phyloP scores from a whole-genome alignment of 2,797 vertebrate genomes.

The Podarcis lilfordi region DNA sequence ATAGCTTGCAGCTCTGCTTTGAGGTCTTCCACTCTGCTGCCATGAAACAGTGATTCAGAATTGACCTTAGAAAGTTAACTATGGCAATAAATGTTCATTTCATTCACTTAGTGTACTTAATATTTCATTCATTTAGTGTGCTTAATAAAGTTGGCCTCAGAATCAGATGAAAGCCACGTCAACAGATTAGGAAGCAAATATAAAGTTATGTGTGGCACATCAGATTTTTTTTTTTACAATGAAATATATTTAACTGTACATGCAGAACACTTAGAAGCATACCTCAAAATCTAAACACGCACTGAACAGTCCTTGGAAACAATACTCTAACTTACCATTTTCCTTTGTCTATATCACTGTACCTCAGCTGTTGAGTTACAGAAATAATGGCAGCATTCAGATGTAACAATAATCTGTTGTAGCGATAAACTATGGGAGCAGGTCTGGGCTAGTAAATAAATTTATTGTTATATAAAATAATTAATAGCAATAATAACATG shows the following conservation, averaged over 20 bases:
- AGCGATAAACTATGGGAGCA: not conserved
- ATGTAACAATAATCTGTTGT: not conserved
- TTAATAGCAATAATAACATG: not conserved
- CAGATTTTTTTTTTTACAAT: not conserved
- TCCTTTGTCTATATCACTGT: slow-evolving; percentile 10
- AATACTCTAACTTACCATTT: not conserved
- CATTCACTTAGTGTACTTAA: not conserved
- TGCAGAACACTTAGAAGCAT: not conserved
- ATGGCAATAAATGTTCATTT: slow-evolving; percentile 27
- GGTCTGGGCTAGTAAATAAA: not conserved
- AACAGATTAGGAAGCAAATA: slow-evolving; percentile 16
- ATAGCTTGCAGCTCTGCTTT: not conserved
- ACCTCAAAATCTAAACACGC: not conserved
- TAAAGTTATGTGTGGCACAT: not conserved
- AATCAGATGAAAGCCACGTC: slow-evolving; percentile 1
- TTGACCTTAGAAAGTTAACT: slow-evolving; percentile 5
- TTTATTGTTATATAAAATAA: not conserved
- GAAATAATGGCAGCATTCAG: not conserved
- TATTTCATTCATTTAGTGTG: slow-evolving; percentile 12
- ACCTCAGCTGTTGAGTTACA: not conserved
- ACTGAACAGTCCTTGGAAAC: not conserved
- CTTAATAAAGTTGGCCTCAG: not conserved
- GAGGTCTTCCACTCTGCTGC: not conserved
- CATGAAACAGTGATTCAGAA: not conserved
- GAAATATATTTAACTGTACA: not conserved